Conservation (phyloP, 2,797 vertebrate species). For the Bovichtus variegatus region DNA sequence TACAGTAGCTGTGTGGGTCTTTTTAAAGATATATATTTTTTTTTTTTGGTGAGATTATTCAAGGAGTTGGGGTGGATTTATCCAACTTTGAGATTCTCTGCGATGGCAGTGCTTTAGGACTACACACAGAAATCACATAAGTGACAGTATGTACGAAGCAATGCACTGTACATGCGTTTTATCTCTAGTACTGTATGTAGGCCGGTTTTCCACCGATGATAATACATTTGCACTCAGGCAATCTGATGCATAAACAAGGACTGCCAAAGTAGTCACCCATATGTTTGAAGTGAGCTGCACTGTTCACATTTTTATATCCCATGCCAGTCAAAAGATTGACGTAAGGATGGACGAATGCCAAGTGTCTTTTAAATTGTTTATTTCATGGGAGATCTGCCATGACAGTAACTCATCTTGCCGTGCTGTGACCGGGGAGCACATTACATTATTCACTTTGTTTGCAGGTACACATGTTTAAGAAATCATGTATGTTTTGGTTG, state of each 20-base stretch:
- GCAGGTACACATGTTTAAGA: conserved; percentile 20
- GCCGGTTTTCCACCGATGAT: conserved; percentile 6
- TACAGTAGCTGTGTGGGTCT: conserved; percentile 6
- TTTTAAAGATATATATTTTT: conserved; percentile 20
- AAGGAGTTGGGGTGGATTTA: conserved; percentile 30
- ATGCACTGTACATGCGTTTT: background rate
- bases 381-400: conserved; percentile 37
- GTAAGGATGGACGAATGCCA: conserved; percentile 17
- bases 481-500: conserved; percentile 20
- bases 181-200: background rate
- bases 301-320: background rate
- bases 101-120: conserved; percentile 19
- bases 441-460: conserved; percentile 51
- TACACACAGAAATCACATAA: conserved; percentile 29
- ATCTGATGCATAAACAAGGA: conserved; percentile 3
- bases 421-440: conserved; percentile 22
- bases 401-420: conserved; percentile 45
- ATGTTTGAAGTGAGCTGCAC: background rate
- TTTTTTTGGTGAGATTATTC: conserved; percentile 16
- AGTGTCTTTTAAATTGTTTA: conserved; percentile 44
- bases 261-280: conserved; percentile 21
- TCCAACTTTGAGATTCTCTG: conserved; percentile 28
- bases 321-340: background rate
- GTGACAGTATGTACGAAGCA: conserved; percentile 2
- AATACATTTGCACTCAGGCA: background rate